Conservation (phyloP, 1,140 invertebrate genomes). For the Drosophila azteca region DNA sequence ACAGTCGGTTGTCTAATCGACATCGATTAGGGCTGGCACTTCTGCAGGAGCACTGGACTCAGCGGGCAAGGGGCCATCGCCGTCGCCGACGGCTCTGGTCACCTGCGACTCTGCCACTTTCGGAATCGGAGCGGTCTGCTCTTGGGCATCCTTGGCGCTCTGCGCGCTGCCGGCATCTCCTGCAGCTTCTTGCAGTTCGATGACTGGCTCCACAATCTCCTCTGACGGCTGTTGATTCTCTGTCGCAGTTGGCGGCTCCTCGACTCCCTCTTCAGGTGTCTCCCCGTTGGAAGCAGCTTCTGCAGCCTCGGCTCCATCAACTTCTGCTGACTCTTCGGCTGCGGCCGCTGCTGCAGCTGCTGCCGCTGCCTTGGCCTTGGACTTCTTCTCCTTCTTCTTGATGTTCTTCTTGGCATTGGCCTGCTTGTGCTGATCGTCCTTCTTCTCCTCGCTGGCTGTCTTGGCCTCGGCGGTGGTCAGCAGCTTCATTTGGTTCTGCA, state of each 20-base stretch:
- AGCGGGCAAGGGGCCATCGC: neutral
- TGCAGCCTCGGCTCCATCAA: no score
- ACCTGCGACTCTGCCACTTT: conserved; percentile 14
- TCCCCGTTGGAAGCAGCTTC: conserved; percentile 8
- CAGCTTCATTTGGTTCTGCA: conserved; percentile 85
- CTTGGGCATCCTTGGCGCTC: conserved; percentile 3
- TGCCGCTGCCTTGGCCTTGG: conserved; percentile 66
- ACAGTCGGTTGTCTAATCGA: conserved; percentile 39
- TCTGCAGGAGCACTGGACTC: conserved; percentile 18
- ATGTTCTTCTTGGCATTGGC: conserved; percentile 71
- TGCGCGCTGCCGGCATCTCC: conserved; percentile 15
- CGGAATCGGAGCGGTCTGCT: conserved; percentile 14
- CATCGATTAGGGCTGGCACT: conserved; percentile 62
- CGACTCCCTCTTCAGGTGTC: neutral
- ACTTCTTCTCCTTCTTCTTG: conserved; percentile 70
- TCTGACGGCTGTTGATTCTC: neutral
- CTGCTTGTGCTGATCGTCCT: conserved; percentile 49
- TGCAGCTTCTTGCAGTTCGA: conserved; percentile 26
- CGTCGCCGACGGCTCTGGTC: conserved; percentile 7
- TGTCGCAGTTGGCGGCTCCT: neutral
- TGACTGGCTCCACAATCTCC: no score
- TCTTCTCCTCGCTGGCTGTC: conserved; percentile 52
- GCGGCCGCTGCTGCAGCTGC: conserved; percentile 49
- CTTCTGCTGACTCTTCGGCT: neutral
- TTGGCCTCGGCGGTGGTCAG: conserved; percentile 72